phyloP scores from a whole-genome alignment of 2,888 invertebrate genomes.

The Gnatocerus cornutus region DNA sequence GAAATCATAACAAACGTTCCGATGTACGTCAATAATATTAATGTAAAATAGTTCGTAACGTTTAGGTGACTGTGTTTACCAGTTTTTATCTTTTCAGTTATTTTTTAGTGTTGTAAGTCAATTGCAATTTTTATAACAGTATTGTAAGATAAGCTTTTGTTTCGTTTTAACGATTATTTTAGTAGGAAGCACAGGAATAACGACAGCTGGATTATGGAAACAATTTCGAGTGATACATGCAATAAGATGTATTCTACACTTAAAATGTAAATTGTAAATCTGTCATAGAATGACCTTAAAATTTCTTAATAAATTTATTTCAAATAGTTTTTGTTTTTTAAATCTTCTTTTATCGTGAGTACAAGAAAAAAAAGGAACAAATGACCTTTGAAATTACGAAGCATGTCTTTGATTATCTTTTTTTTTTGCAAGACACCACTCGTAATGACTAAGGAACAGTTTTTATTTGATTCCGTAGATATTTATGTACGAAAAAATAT shows the following conservation, averaged over 20 bases:
- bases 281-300: constrained; percentile 68
- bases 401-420: no score
- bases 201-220: constrained; percentile 33
- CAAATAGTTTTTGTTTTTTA: constrained; percentile 40
- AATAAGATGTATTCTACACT: constrained; percentile 63
- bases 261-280: constrained; percentile 62
- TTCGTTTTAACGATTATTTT: constrained; percentile 21
- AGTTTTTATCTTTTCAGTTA: constrained; percentile 10
- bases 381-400: no score
- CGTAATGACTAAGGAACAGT: no score
- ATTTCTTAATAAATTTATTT: constrained; percentile 67
- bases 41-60: constrained; percentile 38
- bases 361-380: no score
- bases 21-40: constrained; percentile 35
- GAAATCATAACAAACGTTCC: constrained; percentile 19
- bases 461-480: no score
- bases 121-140: constrained; percentile 46
- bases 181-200: constrained; percentile 33
- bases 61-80: constrained; percentile 30
- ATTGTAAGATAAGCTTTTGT: constrained; percentile 32
- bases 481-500: no score
- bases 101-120: constrained; percentile 31
- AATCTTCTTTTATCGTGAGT: no score
- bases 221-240: constrained; percentile 62
- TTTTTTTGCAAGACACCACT: no score